Evolutionary conservation across 2,888 invertebrate species (phyloP), one percentile per base, ranked within the genome.

Genomic region (Dione vanillae): DNA sequence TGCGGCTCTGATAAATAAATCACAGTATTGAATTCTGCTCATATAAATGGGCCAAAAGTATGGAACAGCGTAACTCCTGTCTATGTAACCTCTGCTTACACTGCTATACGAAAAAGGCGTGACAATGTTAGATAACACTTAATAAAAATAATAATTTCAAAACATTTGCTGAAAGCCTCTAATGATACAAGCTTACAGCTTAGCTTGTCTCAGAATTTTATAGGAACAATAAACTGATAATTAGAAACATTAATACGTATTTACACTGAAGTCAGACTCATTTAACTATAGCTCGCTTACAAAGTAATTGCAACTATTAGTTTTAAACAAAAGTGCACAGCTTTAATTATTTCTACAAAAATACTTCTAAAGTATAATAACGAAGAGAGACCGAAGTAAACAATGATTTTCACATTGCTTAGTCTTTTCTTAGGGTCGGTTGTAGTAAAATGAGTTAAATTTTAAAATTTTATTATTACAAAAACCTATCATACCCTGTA

Each of bases 301-400:
- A n/a, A n/a, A n/a, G n/a, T n/a, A 52, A 27, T 52, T 35, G 52
- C 52, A 35, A 52, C 52, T 52, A 35, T 52, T 52, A 35, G 14
- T 52, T 52, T 8, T 5, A 35, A 52, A 35, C n/a, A 52, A 52
- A 27, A 27, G 27, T 2, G 35, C 27, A 35, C n/a, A 27, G 14
- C n/a, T 52, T 8, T 35, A 52, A n/a, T n/a, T 52, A n/a, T 52
- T 52, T n/a, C 27, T 35, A 35, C 35, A 11, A 19, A 3, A 43
- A 11, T 12, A 7, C 49, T 6, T 35, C 9, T n/a, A 14, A 52
- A 35, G 20, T 35, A 35, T 1, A 52, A 52, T 35, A 52, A 27
- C 52, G 35, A 27, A 43, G 5, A 43, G 14, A 12, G 35, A 14
- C 14, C 14, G 8, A 52, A 35, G 9, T 52, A 3, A 10, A 12